Base-by-base conservation (phyloP, 2,888 invertebrate species). In the Drosophila cyrtoloma region DNA sequence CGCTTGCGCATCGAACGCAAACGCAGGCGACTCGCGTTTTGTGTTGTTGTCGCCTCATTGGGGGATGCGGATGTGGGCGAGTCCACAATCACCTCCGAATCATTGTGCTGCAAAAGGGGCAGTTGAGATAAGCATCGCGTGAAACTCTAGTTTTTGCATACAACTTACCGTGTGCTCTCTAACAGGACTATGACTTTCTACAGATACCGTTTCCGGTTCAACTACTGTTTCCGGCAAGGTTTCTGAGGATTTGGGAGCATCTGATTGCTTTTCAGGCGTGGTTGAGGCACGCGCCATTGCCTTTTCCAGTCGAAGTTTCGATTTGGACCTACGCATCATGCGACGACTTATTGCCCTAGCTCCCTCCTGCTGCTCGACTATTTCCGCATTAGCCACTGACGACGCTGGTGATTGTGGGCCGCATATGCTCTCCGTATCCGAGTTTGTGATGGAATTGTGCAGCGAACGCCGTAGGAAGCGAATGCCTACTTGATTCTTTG, bases 61-160 rank as follows among this genome's bases (percentile, higher is more conserved):
- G 71, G 71, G 3, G 75, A 64, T 39, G 60, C 50, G 0, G 68
- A 50, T 12, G 85, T 84, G 16, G 92, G 93, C 5, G 92, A 92
- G n/a, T 88, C 82, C 3, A 85, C 89, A 68, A 92, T 91, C 10
- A 91, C 81, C 10, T 92, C 93, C 1, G 92, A 90, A 28, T 76
- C 72, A 56, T 91, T 79, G 3, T 66, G 75, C 92, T 92, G 55
- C 5, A 71, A 14, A 12, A 50, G 6, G 28, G 6, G 14, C 32
- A 9, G n/a, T 28, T 37, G 10, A 4, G 30, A 19, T 44, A 33
- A 19, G 6, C 12, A 22, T 26, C 16, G 16, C 16, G 9, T 5
- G 5, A 9, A 39, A 5, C 26, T 35, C 9, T 9, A 16, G 12
- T 19, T 35, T 5, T 32, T n/a, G 5, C 5, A 30, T 9, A 28